These are phyloP conservation scores for Oedothorax gibbosus DNA, from an alignment of 1,140 invertebrate species.

Conservation along the genomic window DNA sequence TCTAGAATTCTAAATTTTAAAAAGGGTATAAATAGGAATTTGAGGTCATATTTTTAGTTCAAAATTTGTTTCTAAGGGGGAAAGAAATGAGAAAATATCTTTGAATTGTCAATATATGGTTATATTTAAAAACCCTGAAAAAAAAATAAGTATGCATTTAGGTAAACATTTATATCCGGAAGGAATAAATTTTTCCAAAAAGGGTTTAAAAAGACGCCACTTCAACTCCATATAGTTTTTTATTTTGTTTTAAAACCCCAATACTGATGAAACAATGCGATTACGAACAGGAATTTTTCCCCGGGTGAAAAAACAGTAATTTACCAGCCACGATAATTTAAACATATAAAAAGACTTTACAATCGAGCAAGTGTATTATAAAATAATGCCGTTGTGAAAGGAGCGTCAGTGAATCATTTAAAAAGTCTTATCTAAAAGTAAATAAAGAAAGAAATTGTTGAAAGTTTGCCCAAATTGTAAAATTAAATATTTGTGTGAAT, in stretches of 20 bases:
- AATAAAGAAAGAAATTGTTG: background rate
- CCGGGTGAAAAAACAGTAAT: background rate
- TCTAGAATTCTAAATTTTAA: slow-evolving; percentile 67
- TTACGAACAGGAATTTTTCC: slow-evolving; percentile 12
- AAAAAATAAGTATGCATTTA: background rate
- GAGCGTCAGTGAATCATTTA: background rate
- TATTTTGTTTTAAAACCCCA: slow-evolving; percentile 16
- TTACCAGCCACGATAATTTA: background rate
- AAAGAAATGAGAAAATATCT: no score
- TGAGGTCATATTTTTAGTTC: slow-evolving; percentile 69
- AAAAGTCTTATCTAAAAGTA: background rate
- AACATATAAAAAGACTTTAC: background rate
- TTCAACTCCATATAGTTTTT: background rate
- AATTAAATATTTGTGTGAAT: slow-evolving; percentile 45
- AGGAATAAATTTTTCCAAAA: slow-evolving; percentile 62
- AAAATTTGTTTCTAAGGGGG: slow-evolving; percentile 63
- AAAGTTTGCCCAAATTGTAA: slow-evolving; percentile 9
- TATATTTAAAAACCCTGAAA: slow-evolving; percentile 4
- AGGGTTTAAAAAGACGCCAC: slow-evolving; percentile 63
- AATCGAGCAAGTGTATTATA: background rate
- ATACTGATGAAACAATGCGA: slow-evolving; percentile 8
- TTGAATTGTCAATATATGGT: no score
- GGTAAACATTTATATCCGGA: background rate
- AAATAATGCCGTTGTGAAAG: background rate
- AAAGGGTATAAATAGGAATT: slow-evolving; percentile 68